Evolutionary conservation across 2,888 invertebrate genomes (phyloP), one percentile per base, ranked within the genome.

Genomic region (Phengaris alcon): DNA sequence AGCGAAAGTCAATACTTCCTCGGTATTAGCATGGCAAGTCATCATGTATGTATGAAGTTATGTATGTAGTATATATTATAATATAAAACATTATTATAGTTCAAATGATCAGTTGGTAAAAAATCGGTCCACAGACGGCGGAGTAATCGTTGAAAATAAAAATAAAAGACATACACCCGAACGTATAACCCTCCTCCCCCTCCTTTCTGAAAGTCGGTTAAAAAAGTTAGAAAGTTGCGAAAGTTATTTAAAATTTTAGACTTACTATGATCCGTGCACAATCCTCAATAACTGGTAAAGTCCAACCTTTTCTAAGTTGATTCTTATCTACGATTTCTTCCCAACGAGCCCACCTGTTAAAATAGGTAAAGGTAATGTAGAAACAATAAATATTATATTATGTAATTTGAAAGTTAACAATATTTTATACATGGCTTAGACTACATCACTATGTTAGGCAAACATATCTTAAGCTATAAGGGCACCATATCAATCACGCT

Each of bases 211-310:
- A 35, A 35, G 35, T 35, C 3, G 48, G 48, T 6, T 48, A 48
- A 6, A 48, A 48, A 48, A 48, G 1, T 7, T 48, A 52, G 4
- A 52, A 52, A 52, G 10, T 52, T 52, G 8, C 8, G 4, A 64
- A 44, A 12, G 44, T 64, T 35, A 64, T 64, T 35, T 64, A 46
- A 59, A 74, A 73, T 55, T 10, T 74, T n/a, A n/a, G n/a, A 95
- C 97, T 96, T 94, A 98, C 98, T 87, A 99, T 97, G 80, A 99
- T 97, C 85, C 99, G 95, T n/a, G 99, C 98, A 87, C 99, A 98
- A 86, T 98, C 99, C 93, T 99, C 98, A 78, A 99, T 96, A 83
- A 99, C 99, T 77, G 96, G 95, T 82, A 97, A 96, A 57, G 96
- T 95, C 97, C 99, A 97, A 13, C 97, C 97, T 85, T 97, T 96